These are phyloP conservation scores for Macrophya annulata DNA, from an alignment of 2,888 invertebrate genomes.

Conservation along the genomic window DNA sequence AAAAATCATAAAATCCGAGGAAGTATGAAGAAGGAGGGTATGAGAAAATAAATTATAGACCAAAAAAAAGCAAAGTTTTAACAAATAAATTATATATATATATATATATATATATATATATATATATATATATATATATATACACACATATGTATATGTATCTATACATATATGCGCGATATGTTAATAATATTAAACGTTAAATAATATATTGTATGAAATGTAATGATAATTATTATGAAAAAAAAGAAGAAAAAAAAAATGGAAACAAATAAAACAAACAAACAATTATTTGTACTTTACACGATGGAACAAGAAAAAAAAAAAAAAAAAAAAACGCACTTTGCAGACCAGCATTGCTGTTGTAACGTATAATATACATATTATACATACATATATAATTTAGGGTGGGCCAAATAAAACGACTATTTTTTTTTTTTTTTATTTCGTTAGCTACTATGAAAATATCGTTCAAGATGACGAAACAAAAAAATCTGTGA, in stretches of 20 bases:
- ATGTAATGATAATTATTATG: neutral
- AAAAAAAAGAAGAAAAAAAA: neutral
- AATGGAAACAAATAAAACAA: neutral
- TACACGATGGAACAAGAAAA: conserved; percentile 1
- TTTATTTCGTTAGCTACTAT: too few species aligned
- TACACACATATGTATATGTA: too few species aligned
- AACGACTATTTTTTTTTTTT: too few species aligned
- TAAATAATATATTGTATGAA: conserved; percentile 16
- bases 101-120: neutral
- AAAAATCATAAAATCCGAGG: neutral
- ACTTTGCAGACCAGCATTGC: neutral
- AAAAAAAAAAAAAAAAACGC: conserved; percentile 9
- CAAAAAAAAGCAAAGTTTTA: neutral
- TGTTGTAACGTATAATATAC: conserved; percentile 7
- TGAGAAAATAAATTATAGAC: conserved; percentile 19
- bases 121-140: neutral
- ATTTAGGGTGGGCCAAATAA: too few species aligned
- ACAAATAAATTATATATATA: conserved; percentile 6
- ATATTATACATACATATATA: neutral
- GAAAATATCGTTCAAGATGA: too few species aligned
- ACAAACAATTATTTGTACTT: conserved; percentile 23
- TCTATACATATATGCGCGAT: neutral
- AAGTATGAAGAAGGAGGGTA: neutral
- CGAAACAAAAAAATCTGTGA: too few species aligned
- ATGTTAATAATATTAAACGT: conserved; percentile 20